Conservation (phyloP, 2,888 invertebrate species). For the Hypolimnas misippus region DNA sequence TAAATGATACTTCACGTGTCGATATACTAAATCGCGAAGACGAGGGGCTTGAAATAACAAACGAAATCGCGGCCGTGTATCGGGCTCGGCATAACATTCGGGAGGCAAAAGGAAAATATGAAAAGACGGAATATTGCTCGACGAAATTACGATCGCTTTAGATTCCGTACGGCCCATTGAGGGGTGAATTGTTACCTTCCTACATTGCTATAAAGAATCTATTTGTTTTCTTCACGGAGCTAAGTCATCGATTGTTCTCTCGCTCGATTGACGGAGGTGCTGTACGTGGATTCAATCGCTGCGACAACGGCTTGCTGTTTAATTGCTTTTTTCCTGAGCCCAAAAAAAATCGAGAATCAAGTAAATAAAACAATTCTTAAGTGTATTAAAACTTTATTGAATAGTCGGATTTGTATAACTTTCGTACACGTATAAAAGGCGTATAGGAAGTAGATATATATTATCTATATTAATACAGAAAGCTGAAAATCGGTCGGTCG, state of each 20-base stretch:
- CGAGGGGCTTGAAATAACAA: slow-evolving; percentile 78
- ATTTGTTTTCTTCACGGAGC: slow-evolving; percentile 67
- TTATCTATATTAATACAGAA: no score
- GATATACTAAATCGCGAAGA: slow-evolving; percentile 74
- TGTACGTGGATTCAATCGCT: slow-evolving; percentile 30
- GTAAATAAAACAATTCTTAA: background rate
- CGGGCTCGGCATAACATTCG: slow-evolving; percentile 75
- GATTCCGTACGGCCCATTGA: slow-evolving; percentile 79
- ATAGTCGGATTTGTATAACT: no score
- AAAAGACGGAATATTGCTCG: slow-evolving; percentile 81
- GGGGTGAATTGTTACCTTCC: slow-evolving; percentile 80
- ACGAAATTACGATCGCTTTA: slow-evolving; percentile 82
- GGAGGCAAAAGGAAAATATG: slow-evolving; percentile 79
- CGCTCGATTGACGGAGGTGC: slow-evolving; percentile 28
- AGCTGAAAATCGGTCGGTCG: no score
- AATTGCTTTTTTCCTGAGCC: slow-evolving; percentile 27
- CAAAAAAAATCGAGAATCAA: background rate
- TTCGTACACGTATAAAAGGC: no score
- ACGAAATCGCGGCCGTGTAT: slow-evolving; percentile 78
- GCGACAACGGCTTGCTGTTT: slow-evolving; percentile 24
- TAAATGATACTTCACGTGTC: slow-evolving; percentile 59
- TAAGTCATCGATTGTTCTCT: slow-evolving; percentile 33
- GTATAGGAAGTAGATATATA: no score
- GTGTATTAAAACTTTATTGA: background rate
- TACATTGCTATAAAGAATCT: slow-evolving; percentile 78